Base-by-base conservation (phyloP, 2,888 invertebrate species). In the Yponomeuta plumbellus region DNA sequence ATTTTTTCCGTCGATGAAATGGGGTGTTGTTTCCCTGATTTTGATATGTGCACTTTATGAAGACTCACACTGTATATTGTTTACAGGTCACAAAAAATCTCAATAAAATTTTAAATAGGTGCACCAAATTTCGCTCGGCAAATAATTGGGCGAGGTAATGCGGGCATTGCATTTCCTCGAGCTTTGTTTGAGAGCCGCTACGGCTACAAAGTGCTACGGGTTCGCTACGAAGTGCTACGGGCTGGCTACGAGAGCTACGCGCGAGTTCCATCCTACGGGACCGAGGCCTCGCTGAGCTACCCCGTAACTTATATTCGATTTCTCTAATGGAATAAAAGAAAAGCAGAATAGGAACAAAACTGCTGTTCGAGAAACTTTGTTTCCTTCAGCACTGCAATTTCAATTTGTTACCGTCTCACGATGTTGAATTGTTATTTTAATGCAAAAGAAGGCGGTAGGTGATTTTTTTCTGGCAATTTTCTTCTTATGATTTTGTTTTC, bases 221-320 rank as follows among this genome's bases (percentile, higher is more conserved):
- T 10, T 58, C 13, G 58, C 58, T 58, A 44, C 44, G 13, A 44
- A 44, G 57, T 57, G 57, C 57, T 57, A 57, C 57, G 57, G 17
- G 21, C n/a, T 21, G 8, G 57, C 57, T 57, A 58, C 58, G 58
- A 58, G 11, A 11, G 23, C 11, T 13, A 59, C 21, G 23, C 13
- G 59, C 59, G 13, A 22, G 59, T 21, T 59, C 21, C 4, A 59
- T 59, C 59, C 59, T 59, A 23, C 22, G 59, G 59, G 59, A 59
- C 59, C 17, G 44, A 59, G 23, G 59, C 59, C 59, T 76, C 76
- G 74, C 67, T 66, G 44, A 17, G 44, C 44, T 52, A 52, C 44
- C 44, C 72, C 73, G 72, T 76, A 83, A 82, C 79, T 82, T 80
- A 79, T 80, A 81, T 79, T 78, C 79, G 77, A 80, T 81, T 78